phyloP scores from a whole-genome alignment of 1,140 invertebrate genomes.

The Penaeus japonicus region DNA sequence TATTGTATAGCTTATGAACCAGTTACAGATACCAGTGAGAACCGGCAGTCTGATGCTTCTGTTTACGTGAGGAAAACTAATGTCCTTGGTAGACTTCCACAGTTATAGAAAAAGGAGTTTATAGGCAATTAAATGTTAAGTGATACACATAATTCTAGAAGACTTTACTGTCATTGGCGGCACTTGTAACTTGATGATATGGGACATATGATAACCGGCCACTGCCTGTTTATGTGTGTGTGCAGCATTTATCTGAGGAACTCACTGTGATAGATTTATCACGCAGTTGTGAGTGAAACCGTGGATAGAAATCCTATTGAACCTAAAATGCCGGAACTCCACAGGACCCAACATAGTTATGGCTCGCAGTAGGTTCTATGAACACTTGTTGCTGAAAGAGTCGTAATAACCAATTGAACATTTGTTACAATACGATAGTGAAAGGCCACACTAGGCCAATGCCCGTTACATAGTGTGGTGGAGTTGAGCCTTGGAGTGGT shows the following conservation, averaged over 20 bases:
- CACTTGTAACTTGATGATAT: constrained; percentile 34
- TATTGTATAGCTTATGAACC: constrained; percentile 59
- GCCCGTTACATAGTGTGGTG: constrained; percentile 49
- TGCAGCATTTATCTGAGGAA: constrained; percentile 45
- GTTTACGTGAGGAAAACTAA: constrained; percentile 26
- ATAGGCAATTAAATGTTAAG: constrained; percentile 42
- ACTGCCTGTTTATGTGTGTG: constrained; percentile 39
- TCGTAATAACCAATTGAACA: constrained; percentile 32
- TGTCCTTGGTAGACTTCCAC: constrained; percentile 53
- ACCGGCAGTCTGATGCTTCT: constrained; percentile 40
- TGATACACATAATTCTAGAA: constrained; percentile 44
- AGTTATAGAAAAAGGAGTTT: constrained; percentile 44
- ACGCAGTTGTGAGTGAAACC: constrained; percentile 31
- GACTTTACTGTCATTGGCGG: constrained; percentile 36
- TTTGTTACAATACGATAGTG: constrained; percentile 39
- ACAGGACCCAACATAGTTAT: constrained; percentile 19
- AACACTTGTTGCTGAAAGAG: constrained; percentile 31
- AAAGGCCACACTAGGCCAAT: constrained; percentile 43
- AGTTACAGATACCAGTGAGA: constrained; percentile 48
- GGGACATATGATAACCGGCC: constrained; percentile 19
- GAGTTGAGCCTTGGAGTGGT: constrained; percentile 50
- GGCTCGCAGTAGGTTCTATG: constrained; percentile 30
- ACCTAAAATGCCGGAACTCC: constrained; percentile 16
- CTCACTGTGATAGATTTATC: constrained; percentile 37
- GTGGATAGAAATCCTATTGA: constrained; percentile 27